Percentiles rank a stretch among this genome's conserved stretches.
Evolutionary conservation across 35 echinoderm and acorn worm genomes (phyloP).

Genomic region (Ophioderma brevispina): DNA sequence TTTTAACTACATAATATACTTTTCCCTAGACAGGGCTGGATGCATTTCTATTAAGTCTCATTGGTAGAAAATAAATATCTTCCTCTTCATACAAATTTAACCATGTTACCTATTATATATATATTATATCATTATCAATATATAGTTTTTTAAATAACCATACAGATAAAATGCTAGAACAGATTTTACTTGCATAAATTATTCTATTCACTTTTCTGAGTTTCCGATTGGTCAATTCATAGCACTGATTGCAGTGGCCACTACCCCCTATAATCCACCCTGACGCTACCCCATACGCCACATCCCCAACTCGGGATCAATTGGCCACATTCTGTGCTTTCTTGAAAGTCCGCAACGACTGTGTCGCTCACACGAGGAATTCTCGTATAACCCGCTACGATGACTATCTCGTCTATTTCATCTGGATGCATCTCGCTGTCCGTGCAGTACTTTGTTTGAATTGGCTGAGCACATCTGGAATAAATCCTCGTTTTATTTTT

Average conservation of each 20-base stretch:
- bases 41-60: too few species aligned
- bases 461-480: conserved; percentile 76
- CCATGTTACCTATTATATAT: too few species aligned
- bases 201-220: conserved; percentile 46
- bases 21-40: too few species aligned
- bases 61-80: too few species aligned
- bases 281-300: conserved; percentile 83
- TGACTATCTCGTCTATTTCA: conserved; percentile 77
- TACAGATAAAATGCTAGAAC: too few species aligned
- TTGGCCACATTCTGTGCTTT: conserved; percentile 69
- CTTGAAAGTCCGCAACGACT: conserved; percentile 49
- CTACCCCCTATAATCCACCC: conserved; percentile 85
- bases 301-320: conserved; percentile 82
- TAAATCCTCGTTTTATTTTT: conserved; percentile 62
- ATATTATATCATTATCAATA: too few species aligned
- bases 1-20: too few species aligned
- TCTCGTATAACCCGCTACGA: conserved; percentile 78
- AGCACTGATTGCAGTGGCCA: conserved; percentile 90
- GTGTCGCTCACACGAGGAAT: conserved; percentile 71
- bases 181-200: background rate
- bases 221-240: conserved; percentile 63
- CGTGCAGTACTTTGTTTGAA: conserved; percentile 69
- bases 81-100: too few species aligned
- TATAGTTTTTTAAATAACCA: too few species aligned
- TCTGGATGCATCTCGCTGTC: conserved; percentile 34